Base-by-base conservation (phyloP, 1,140 invertebrate species). In the Pseudomyrmex pallidus region DNA sequence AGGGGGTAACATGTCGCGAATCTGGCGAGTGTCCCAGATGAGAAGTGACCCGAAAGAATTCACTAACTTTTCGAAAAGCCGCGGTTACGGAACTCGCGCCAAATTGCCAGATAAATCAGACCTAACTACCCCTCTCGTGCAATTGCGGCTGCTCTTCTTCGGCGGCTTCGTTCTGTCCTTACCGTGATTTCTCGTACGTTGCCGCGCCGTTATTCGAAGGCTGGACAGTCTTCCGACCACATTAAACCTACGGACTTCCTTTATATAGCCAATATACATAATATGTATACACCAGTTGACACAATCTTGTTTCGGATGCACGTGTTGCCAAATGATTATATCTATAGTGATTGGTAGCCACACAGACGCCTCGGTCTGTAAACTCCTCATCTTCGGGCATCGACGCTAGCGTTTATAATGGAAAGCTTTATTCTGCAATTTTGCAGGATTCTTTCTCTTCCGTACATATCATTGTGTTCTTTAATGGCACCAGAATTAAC, bases 41-140 rank as follows among this genome's bases (percentile, higher is more conserved):
- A 67, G 70, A 62, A 44, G 78, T 74, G 72, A 74, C 25, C 78
- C 68, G 78, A 74, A 82, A 82, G 68, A 74, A 82, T 82, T 52
- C 61, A 54, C 68, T 62, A 82, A 82, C 70, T 82, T 82, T 76
- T 44, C 67, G 64, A 59, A 80, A 80, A 80, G 68, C 66, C 70
- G 25, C 59, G 70, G 46, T 62, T 61, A 52, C 78, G 68, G 59
- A 54, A 74, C 78, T 20, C 72, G 78, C 78, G 78, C 78, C 78
- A 82, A 82, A 82, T 86, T 80, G 68, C 83, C 66, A 84, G 80
- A 86, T 80, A 85, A 86, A 86, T 86, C 54, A 62, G 78, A 48
- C 15, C 54, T 82, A 82, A 61, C 78, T 74, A 74, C 66, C 20
- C 46, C 20, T 25, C 56, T 25, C 13, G 44, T 13, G 57, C 67